These are phyloP conservation scores for Cyanistes caeruleus DNA, from an alignment of 2,113 vertebrate genomes.

Conservation along the genomic window DNA sequence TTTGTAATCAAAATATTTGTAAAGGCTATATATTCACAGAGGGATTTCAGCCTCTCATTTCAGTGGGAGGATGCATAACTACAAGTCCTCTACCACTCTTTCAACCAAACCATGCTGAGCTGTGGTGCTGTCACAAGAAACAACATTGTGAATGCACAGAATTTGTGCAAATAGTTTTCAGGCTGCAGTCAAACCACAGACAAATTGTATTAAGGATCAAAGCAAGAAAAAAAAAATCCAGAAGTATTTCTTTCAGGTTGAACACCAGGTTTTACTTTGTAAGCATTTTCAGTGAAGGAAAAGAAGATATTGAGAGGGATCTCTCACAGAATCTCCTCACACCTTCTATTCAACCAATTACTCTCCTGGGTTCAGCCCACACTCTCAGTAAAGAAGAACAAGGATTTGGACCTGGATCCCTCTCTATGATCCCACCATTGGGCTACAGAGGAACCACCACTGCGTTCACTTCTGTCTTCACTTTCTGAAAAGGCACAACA, in stretches of 20 bases:
- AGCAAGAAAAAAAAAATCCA: not conserved
- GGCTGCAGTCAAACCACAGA: conserved; percentile 10
- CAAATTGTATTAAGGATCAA: conserved; percentile 37
- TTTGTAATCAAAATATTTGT: conserved; percentile 26
- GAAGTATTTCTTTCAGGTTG: not conserved
- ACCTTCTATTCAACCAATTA: not conserved
- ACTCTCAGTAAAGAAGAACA: not conserved
- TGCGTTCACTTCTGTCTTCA: not conserved
- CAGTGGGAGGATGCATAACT: not conserved
- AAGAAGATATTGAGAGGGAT: not conserved
- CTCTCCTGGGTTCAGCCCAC: not conserved
- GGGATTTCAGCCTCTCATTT: not conserved
- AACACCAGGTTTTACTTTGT: not conserved
- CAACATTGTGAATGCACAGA: not conserved
- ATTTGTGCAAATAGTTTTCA: not conserved
- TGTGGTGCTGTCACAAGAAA: not conserved
- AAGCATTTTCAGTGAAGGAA: not conserved
- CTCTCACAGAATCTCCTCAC: not conserved
- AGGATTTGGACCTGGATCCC: not conserved
- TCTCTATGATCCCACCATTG: not conserved
- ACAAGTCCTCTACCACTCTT: not conserved
- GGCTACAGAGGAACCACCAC: not conserved
- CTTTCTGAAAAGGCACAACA: conserved; percentile 26
- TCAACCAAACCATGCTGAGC: not conserved
- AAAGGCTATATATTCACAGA: not conserved